Percentiles rank a stretch among this genome's conserved stretches.
These are phyloP conservation scores for Notodonta dromedarius DNA, from an alignment of 2,888 invertebrate species.

Conservation along the genomic window DNA sequence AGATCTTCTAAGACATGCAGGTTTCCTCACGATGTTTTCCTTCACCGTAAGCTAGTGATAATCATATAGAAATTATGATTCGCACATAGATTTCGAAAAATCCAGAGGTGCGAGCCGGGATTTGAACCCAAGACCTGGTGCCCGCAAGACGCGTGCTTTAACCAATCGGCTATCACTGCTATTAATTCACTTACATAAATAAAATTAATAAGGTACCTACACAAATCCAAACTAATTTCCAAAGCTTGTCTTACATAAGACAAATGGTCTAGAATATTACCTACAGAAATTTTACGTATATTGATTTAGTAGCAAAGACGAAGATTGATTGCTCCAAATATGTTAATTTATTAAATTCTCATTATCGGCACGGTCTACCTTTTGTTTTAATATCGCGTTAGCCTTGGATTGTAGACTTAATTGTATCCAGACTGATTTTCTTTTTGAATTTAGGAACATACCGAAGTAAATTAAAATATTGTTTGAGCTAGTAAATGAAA, in stretches of 20 bases:
- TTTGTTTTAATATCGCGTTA: constrained; percentile 1
- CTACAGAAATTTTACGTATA: constrained; percentile 19
- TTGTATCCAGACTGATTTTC: background rate
- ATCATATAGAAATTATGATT: too few relatives aligned
- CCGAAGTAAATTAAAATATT: too few relatives aligned
- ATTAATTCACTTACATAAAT: background rate
- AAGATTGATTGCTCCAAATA: constrained; percentile 44
- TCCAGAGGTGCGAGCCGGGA: too few relatives aligned
- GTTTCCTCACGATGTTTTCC: too few relatives aligned
- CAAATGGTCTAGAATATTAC: constrained; percentile 7
- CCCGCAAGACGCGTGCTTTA: too few relatives aligned
- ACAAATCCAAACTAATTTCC: constrained; percentile 1
- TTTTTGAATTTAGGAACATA: background rate
- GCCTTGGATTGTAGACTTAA: background rate
- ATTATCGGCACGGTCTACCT: constrained; percentile 24
- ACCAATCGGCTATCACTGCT: too few relatives aligned
- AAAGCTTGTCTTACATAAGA: constrained; percentile 1
- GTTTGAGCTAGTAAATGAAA: too few relatives aligned
- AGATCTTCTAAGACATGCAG: too few relatives aligned
- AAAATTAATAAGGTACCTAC: background rate
- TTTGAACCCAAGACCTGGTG: too few relatives aligned
- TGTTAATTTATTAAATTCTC: constrained; percentile 40
- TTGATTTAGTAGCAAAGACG: constrained; percentile 33
- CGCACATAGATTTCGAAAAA: too few relatives aligned
- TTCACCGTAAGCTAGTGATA: too few relatives aligned